A percentile compares a stretch with the other conserved stretches of the same genome.
phyloP scores from a whole-genome alignment of 2,113 vertebrate species.

The Hiodon alosoides region DNA sequence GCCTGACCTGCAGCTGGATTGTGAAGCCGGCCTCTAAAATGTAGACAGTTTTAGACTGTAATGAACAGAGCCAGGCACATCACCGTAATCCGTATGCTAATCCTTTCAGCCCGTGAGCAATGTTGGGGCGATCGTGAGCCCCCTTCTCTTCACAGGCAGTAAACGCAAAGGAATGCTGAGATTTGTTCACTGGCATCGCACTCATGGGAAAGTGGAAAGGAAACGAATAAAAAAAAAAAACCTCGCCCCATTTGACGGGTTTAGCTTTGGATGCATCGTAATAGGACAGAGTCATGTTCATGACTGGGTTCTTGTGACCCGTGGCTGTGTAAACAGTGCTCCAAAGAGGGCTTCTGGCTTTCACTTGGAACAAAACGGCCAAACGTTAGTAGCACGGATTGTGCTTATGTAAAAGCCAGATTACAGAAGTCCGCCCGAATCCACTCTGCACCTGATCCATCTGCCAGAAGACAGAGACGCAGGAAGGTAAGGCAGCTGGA shows the following conservation, averaged over 20 bases:
- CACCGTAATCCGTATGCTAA: slow-evolving; percentile 4
- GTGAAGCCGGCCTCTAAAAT: slow-evolving; percentile 9
- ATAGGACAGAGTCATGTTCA: slow-evolving; percentile 2
- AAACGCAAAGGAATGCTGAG: slow-evolving; percentile 29
- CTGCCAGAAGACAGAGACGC: no score
- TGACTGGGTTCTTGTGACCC: slow-evolving; percentile 39
- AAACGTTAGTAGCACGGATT: no score
- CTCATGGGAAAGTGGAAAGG: slow-evolving; percentile 48
- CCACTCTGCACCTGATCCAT: no score
- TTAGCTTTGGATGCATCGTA: slow-evolving; percentile 38
- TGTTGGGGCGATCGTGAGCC: slow-evolving; percentile 12
- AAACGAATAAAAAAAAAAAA: slow-evolving; percentile 38
- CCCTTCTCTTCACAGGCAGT: not conserved
- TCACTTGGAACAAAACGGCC: no score
- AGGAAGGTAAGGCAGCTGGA: no score
- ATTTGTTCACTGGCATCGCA: slow-evolving; percentile 30
- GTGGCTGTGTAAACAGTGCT: slow-evolving; percentile 22
- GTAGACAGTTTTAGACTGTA: slow-evolving; percentile 1
- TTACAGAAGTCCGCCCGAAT: no score
- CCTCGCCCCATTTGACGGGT: slow-evolving; percentile 32
- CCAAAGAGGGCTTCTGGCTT: no score
- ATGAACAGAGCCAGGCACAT: slow-evolving; percentile 1
- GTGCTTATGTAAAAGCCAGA: no score
- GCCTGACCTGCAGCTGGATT: not conserved
- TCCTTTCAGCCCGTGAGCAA: slow-evolving; percentile 23